Evolutionary conservation across 2,113 vertebrate genomes (phyloP).

Genomic region (Syrmaticus mikado): DNA sequence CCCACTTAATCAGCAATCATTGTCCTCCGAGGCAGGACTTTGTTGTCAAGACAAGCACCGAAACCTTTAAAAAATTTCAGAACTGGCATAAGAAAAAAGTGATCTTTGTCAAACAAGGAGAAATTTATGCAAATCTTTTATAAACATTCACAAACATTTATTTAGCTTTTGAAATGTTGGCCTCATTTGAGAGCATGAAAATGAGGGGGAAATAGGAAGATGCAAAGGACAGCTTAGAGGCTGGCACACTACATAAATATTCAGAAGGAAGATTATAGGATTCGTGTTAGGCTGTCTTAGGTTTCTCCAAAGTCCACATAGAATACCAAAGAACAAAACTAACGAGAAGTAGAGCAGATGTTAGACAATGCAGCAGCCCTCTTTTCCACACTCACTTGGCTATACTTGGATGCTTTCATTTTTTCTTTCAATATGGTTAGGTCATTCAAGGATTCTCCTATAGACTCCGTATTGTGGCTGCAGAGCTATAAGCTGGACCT

Average conservation of each 20-base stretch:
- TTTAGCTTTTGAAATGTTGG: constrained; percentile 87
- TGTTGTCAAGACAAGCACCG: constrained; percentile 81
- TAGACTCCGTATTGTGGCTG: constrained; percentile 86
- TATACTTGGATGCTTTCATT: constrained; percentile 86
- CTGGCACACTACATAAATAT: constrained; percentile 89
- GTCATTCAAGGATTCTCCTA: constrained; percentile 91
- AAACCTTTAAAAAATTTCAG: constrained; percentile 79
- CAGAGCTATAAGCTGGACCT: constrained; percentile 85
- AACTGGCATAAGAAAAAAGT: constrained; percentile 82
- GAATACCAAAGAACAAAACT: constrained; percentile 89
- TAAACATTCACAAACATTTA: constrained; percentile 89
- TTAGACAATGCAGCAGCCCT: constrained; percentile 86
- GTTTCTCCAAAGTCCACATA: constrained; percentile 88
- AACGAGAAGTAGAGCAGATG: constrained; percentile 90
- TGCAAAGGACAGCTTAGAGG: constrained; percentile 87
- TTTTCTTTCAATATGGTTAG: constrained; percentile 87
- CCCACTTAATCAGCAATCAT: constrained; percentile 84
- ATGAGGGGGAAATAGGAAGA: constrained; percentile 81
- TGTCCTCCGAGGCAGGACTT: constrained; percentile 79
- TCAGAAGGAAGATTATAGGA: constrained; percentile 89
- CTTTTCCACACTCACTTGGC: constrained; percentile 86
- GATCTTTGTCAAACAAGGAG: constrained; percentile 82
- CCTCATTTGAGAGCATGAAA: constrained; percentile 86
- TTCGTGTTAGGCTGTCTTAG: constrained; percentile 86
- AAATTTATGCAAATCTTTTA: constrained; percentile 89